Conservation (phyloP, 2,113 vertebrate species). For the Chionis minor region DNA sequence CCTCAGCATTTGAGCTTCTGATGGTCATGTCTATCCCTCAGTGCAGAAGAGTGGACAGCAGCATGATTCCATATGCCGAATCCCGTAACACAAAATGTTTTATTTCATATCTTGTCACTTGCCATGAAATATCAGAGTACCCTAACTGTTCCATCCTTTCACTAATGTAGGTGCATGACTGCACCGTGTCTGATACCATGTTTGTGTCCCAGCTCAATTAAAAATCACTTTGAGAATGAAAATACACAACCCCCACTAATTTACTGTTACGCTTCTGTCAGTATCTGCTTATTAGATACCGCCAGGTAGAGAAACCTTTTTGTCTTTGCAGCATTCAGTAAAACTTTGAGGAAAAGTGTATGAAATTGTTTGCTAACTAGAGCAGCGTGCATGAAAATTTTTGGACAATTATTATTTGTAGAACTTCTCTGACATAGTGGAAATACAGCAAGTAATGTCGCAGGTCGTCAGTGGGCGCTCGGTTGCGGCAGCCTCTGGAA, state of each 20-base stretch:
- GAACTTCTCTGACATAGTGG: not conserved
- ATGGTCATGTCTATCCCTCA: not conserved
- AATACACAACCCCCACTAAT: not conserved
- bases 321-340: not conserved
- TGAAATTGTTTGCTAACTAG: not conserved
- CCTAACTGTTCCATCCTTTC: not conserved
- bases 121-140: not conserved
- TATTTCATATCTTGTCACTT: not conserved
- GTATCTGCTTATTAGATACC: too few species aligned
- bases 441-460: not conserved
- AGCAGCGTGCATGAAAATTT: not conserved
- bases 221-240: not conserved
- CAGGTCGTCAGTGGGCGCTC: not conserved
- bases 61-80: not conserved
- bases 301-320: fast-evolving
- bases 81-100: not conserved
- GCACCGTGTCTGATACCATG: not conserved
- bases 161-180: not conserved
- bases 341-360: not conserved
- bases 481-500: not conserved
- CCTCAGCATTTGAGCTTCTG: not conserved
- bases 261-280: not conserved
- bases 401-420: not conserved
- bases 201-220: not conserved
- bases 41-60: not conserved